These are phyloP conservation scores for Drosophila grimshawi DNA, from an alignment of 1,140 invertebrate genomes.

Conservation along the genomic window DNA sequence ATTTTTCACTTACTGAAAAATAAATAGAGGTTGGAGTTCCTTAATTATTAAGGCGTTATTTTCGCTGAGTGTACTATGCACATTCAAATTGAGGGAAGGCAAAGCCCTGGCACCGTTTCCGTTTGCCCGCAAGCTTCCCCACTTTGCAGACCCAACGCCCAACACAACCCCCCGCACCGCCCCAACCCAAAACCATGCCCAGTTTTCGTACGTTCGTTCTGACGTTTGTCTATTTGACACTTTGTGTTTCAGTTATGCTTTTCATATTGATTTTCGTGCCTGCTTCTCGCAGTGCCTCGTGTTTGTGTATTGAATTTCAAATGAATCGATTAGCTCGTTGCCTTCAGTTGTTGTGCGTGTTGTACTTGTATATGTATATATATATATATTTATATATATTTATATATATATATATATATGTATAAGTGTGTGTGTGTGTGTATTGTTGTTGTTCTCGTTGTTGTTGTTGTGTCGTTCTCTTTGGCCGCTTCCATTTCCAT, in stretches of 20 bases:
- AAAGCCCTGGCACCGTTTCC: slow-evolving; percentile 27
- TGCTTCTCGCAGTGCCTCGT: slow-evolving; percentile 23
- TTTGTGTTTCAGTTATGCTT: slow-evolving; percentile 77
- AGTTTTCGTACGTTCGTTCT: slow-evolving; percentile 6
- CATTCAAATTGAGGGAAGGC: slow-evolving; percentile 41
- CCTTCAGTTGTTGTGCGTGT: slow-evolving; percentile 61
- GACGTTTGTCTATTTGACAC: slow-evolving; percentile 69
- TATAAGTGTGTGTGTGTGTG: slow-evolving; percentile 27
- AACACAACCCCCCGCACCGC: background rate
- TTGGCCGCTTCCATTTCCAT: slow-evolving; percentile 49
- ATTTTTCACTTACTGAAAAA: too few species aligned
- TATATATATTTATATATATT: slow-evolving; percentile 31
- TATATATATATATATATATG: slow-evolving; percentile 10
- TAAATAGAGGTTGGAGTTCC: too few species aligned
- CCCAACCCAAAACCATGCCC: background rate
- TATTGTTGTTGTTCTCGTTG: slow-evolving; percentile 28
- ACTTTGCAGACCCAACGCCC: background rate
- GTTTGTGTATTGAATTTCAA: slow-evolving; percentile 80
- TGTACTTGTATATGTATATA: slow-evolving; percentile 6
- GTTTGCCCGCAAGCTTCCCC: background rate
- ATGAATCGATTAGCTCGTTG: slow-evolving; percentile 77
- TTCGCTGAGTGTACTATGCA: background rate
- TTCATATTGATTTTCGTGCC: slow-evolving; percentile 76
- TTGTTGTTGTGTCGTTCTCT: slow-evolving; percentile 48
- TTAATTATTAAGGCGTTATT: too few species aligned